phyloP scores from a whole-genome alignment of 1,140 invertebrate genomes.

The Orius insidiosus region DNA sequence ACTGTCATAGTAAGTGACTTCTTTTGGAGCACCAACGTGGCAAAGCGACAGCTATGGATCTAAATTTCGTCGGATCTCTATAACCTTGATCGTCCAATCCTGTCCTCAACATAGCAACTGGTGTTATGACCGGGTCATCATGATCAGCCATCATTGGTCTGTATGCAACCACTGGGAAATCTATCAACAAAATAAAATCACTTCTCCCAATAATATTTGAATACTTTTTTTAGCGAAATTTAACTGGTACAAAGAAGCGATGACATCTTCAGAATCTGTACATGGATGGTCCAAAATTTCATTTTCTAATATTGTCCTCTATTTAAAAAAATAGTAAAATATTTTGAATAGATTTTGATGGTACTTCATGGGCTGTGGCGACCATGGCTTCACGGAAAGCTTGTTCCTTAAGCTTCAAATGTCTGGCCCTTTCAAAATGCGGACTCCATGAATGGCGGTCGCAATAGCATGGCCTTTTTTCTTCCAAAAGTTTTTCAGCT shows the following conservation, averaged over 20 bases:
- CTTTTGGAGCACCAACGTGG: constrained; percentile 1
- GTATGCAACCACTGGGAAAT: constrained; percentile 12
- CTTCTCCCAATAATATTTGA: background rate
- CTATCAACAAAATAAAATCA: background rate
- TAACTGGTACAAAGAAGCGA: constrained; percentile 8
- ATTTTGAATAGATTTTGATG: too few relatives aligned
- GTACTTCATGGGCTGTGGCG: constrained; percentile 10
- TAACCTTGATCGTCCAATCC: constrained; percentile 5
- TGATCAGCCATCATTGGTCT: constrained; percentile 15
- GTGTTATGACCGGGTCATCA: constrained; percentile 12
- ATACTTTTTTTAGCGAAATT: constrained; percentile 13
- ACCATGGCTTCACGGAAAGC: constrained; percentile 16
- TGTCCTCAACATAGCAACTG: constrained; percentile 13
- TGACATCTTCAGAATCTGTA: constrained; percentile 11
- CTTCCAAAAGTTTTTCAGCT: background rate
- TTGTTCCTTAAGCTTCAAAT: constrained; percentile 12
- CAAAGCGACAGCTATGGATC: constrained; percentile 6
- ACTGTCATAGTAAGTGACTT: constrained; percentile 1
- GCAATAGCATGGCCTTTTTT: constrained; percentile 5
- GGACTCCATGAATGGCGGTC: constrained; percentile 12
- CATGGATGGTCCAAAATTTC: constrained; percentile 16
- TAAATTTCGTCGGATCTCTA: constrained; percentile 9
- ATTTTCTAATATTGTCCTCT: constrained; percentile 15
- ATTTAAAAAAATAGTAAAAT: background rate
- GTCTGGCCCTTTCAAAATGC: constrained; percentile 9